Evolutionary conservation across 2,888 invertebrate species (phyloP).

Genomic region (Macrosoma leucophasiata): DNA sequence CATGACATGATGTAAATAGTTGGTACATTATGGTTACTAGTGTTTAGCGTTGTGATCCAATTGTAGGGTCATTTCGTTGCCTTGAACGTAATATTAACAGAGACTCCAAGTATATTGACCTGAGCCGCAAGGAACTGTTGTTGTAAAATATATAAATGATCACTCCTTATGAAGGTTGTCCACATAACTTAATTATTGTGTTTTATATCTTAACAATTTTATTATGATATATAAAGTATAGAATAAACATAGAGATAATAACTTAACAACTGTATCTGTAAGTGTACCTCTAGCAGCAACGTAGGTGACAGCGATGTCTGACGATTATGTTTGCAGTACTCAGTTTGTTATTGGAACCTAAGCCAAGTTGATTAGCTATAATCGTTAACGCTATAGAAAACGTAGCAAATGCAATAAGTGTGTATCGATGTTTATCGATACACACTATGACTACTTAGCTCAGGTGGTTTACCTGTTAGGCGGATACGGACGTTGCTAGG

Average conservation of each 20-base stretch:
- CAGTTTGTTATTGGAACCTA: no score
- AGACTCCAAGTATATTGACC: conserved; percentile 10
- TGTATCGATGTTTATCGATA: no score
- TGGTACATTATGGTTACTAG: no score
- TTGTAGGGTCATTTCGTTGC: conserved; percentile 11
- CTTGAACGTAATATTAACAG: conserved; percentile 7
- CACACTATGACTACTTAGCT: no score
- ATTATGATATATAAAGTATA: conserved; percentile 55
- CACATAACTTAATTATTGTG: conserved; percentile 62
- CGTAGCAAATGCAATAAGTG: no score
- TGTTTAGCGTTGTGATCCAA: no score
- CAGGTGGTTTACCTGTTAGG: no score
- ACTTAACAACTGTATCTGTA: conserved; percentile 51
- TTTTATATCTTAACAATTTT: conserved; percentile 64
- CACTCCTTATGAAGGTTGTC: conserved; percentile 70
- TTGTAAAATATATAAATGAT: conserved; percentile 44
- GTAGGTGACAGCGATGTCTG: conserved; percentile 11
- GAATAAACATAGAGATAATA: conserved; percentile 49
- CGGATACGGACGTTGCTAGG: no score
- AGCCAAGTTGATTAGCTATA: no score
- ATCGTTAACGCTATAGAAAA: no score
- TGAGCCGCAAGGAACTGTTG: conserved; percentile 42
- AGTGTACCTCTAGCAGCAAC: conserved; percentile 45
- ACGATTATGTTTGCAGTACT: conserved; percentile 18
- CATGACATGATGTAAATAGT: no score